Evolutionary conservation across 1,140 invertebrate species (phyloP).

Genomic region (Phymastichus coffea): DNA sequence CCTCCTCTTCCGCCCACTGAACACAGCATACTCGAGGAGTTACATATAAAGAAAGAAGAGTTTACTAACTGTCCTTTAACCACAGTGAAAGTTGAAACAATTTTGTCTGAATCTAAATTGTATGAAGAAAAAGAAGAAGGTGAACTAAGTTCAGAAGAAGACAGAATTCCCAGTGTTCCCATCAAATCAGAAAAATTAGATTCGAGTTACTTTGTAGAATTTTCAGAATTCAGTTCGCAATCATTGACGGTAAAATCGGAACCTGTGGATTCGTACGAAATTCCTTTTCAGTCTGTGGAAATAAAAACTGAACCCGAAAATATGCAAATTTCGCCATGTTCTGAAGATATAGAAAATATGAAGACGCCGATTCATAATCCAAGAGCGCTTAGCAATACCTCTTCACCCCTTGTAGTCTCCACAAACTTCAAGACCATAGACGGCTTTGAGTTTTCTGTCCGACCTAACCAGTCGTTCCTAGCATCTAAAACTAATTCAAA

Average conservation of each 20-base stretch:
- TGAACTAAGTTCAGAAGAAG: conserved; percentile 1
- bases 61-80: background rate
- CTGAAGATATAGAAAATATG: conserved; percentile 15
- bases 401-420: background rate
- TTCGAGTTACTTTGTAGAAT: background rate
- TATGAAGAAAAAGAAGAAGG: conserved; percentile 7
- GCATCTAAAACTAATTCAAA: background rate
- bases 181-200: background rate
- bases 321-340: background rate
- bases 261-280: background rate
- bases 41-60: no score
- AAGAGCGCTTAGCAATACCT: background rate
- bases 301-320: conserved; percentile 13
- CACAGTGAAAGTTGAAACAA: no score
- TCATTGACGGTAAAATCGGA: background rate
- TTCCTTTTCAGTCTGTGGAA: no score
- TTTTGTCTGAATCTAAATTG: no score
- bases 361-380: conserved; percentile 2
- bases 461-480: conserved; percentile 7
- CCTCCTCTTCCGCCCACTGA: no score
- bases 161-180: background rate
- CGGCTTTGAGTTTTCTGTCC: conserved; percentile 2
- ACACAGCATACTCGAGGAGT: no score
- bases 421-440: background rate
- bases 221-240: no score